Evolutionary conservation across 2,113 vertebrate genomes (phyloP).

Genomic region (Lagopus leucura): DNA sequence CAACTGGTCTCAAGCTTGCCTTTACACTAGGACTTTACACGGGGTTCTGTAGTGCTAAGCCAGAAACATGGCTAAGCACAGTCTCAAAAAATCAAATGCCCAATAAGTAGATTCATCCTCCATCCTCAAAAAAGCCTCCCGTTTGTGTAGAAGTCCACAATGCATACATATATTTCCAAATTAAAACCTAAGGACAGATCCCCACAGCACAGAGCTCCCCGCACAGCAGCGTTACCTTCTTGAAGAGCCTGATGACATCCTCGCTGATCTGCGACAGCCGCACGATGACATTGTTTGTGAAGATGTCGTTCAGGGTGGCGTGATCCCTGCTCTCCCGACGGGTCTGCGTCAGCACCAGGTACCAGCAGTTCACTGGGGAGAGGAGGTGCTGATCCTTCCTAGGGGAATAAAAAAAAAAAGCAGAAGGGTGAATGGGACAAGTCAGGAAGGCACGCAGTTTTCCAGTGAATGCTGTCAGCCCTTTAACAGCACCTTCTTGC

Average conservation of each 20-base stretch:
- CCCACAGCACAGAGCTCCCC: neutral
- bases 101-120: neutral
- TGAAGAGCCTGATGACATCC: slow-evolving; percentile 98
- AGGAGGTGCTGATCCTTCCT: slow-evolving; percentile 98
- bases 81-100: neutral
- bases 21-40: neutral
- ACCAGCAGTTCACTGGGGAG: slow-evolving; percentile 98
- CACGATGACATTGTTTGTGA: slow-evolving; percentile 97
- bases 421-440: neutral
- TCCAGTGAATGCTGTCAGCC: neutral
- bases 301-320: slow-evolving; percentile 96
- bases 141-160: neutral
- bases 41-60: neutral
- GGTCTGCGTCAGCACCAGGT: slow-evolving; percentile 95
- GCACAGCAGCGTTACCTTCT: slow-evolving; percentile 84
- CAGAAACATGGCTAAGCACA: neutral
- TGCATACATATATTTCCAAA: neutral
- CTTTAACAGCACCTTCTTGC: fast-evolving
- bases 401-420: neutral
- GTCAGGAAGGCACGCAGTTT: neutral
- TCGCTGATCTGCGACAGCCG: slow-evolving; percentile 96
- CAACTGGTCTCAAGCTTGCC: neutral
- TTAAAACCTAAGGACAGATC: neutral
- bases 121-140: neutral
- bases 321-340: slow-evolving; percentile 95